A percentile compares a stretch with the other conserved stretches of the same genome.
Conservation (phyloP, 53 echinoderm and acorn worm species). For the Antedon mediterranea region DNA sequence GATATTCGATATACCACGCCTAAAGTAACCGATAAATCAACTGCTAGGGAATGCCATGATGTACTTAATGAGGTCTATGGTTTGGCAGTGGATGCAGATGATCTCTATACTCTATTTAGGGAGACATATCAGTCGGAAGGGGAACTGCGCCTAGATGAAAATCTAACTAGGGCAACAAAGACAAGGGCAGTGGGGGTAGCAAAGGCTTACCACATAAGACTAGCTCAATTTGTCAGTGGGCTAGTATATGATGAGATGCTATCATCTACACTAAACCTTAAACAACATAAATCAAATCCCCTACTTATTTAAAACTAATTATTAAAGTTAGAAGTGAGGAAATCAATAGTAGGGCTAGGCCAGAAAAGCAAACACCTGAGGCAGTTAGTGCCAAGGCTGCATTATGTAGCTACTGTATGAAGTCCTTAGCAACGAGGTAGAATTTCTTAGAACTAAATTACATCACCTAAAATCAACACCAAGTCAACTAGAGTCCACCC, state of each 20-base stretch:
- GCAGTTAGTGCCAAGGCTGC: neutral
- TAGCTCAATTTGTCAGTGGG: constrained; percentile 18
- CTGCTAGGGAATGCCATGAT: constrained; percentile 7
- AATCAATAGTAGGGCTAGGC: neutral
- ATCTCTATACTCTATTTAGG: constrained; percentile 19
- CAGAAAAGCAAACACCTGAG: neutral
- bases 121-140: constrained; percentile 22
- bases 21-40: neutral
- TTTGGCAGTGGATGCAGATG: constrained; percentile 27
- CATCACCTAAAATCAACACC: neutral
- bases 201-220: constrained; percentile 13
- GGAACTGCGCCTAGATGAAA: constrained; percentile 16
- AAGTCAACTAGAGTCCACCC: no score
- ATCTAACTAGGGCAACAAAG: constrained; percentile 15
- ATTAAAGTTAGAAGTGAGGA: neutral
- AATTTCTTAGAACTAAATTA: neutral
- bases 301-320: neutral
- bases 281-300: neutral
- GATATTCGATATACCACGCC: no score
- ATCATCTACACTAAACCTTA: neutral
- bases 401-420: no score
- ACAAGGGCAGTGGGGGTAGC: constrained; percentile 17
- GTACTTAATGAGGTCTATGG: constrained; percentile 25
- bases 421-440: neutral
- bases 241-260: constrained; percentile 14